Evolutionary conservation across 1,140 invertebrate genomes (phyloP), one percentile per base, ranked within the genome.

Genomic region (Hypsibius dujardini): DNA sequence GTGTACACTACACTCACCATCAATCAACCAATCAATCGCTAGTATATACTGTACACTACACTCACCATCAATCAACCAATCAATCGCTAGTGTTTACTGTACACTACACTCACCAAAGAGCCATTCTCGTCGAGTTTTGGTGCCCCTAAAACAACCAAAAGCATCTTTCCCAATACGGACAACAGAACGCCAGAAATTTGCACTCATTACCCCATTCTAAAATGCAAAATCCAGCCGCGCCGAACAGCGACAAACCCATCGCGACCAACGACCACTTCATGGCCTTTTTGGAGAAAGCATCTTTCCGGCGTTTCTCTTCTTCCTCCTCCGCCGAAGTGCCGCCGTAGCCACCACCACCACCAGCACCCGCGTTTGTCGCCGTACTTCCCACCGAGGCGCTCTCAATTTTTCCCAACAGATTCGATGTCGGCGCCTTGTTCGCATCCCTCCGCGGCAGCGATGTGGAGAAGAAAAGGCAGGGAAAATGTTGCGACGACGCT

Each of bases 71-170:
- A 62, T 46, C 56, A n/a, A n/a, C 15, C 71, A 28, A 28, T 28
- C 28, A 28, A 28, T 28, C 28, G 28, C 28, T 28, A 28, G 28
- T 28, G 28, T 28, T 28, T 28, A 28, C 28, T 28, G 28, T 28
- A 28, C 28, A 47, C 28, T 70, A 47, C 42, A 73, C 76, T 77
- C 76, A 79, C 78, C 72, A 84, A 74, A 70, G 86, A 83, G 2
- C 90, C 90, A 46, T 89, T 82, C 67, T 85, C 84, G 76, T 90
- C 89, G 28, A 81, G 79, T 46, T 83, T 79, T 1, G 90, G 89
- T 40, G 84, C 83, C 12, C 88, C 88, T 80, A 87, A 77, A 50
- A 78, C 72, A 75, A 75, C 73, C 28, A 74, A 14, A 72, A 40
- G 12, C 14, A 59, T 67, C 45, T 67, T n/a, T 12, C n/a, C n/a